Evolutionary conservation across 1,140 invertebrate genomes (phyloP).

Genomic region (Bilobella aurantiaca): DNA sequence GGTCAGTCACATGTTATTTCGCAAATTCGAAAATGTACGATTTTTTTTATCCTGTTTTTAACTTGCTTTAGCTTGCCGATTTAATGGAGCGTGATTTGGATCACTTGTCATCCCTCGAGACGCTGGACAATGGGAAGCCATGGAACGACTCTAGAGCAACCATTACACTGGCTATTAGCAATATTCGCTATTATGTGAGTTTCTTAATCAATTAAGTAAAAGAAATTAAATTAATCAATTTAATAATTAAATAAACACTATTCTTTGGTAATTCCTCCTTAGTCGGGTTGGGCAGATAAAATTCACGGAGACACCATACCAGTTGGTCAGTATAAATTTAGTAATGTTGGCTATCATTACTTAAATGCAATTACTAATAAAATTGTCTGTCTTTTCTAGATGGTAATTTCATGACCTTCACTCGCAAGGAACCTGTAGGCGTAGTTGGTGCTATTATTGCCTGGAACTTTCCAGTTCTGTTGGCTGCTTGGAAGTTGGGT

Average conservation of each 20-base stretch:
- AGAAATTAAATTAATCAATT: no score
- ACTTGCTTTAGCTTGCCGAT: constrained; percentile 53
- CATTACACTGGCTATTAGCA: constrained; percentile 50
- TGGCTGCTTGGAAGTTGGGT: constrained; percentile 67
- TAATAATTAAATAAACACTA: no score
- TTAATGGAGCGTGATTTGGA: constrained; percentile 60
- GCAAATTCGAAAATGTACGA: background rate
- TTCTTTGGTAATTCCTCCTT: no score
- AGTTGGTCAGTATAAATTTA: background rate
- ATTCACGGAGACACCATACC: constrained; percentile 49
- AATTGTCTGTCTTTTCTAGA: constrained; percentile 44
- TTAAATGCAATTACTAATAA: background rate
- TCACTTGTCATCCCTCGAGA: constrained; percentile 64
- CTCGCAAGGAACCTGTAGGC: constrained; percentile 70
- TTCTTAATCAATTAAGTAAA: no score
- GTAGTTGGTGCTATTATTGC: constrained; percentile 76
- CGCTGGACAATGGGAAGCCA: constrained; percentile 80
- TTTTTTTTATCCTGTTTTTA: constrained; percentile 1
- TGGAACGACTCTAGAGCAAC: constrained; percentile 52
- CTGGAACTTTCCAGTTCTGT: constrained; percentile 66
- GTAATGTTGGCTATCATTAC: background rate
- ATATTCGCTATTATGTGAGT: constrained; percentile 73
- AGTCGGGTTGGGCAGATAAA: constrained; percentile 83
- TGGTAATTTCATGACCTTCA: constrained; percentile 47
- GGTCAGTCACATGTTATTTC: constrained; percentile 39